These are phyloP conservation scores for Asarcornis scutulata DNA, from an alignment of 2,113 vertebrate species.

Conservation along the genomic window DNA sequence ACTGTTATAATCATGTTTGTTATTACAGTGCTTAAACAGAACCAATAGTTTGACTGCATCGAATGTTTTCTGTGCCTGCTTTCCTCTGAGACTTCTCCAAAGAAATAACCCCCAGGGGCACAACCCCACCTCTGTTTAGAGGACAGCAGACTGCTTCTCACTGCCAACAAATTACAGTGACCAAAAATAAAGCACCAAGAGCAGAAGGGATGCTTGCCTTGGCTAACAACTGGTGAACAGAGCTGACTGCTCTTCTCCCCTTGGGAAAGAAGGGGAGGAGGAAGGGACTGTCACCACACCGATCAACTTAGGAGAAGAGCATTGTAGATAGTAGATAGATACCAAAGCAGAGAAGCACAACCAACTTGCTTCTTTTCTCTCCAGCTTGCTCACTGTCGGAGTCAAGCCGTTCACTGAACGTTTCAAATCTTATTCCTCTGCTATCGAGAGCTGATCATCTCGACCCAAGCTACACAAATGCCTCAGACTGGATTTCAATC, in stretches of 20 bases:
- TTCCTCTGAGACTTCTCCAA: not conserved
- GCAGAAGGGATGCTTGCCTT: not conserved
- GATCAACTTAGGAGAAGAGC: not conserved
- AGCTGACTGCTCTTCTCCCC: not conserved
- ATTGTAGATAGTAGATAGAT: not conserved
- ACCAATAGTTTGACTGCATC: not conserved
- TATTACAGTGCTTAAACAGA: not conserved
- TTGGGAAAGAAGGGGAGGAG: not conserved
- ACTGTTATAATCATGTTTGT: fast-evolving
- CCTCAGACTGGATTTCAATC: not conserved
- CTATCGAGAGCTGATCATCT: not conserved
- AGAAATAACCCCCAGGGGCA: not conserved
- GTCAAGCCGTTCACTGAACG: not conserved
- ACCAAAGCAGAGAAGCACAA: not conserved
- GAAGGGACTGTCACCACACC: not conserved
- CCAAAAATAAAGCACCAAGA: not conserved
- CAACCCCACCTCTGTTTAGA: not conserved
- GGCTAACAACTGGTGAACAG: not conserved
- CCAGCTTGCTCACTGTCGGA: not conserved
- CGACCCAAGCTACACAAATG: not conserved
- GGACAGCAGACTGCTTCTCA: not conserved
- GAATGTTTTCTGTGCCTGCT: not conserved
- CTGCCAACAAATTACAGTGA: fast-evolving
- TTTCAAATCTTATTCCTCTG: not conserved
- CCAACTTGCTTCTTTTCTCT: not conserved